Evolutionary conservation across 2,113 vertebrate species (phyloP).

Genomic region (Catharus minimus): DNA sequence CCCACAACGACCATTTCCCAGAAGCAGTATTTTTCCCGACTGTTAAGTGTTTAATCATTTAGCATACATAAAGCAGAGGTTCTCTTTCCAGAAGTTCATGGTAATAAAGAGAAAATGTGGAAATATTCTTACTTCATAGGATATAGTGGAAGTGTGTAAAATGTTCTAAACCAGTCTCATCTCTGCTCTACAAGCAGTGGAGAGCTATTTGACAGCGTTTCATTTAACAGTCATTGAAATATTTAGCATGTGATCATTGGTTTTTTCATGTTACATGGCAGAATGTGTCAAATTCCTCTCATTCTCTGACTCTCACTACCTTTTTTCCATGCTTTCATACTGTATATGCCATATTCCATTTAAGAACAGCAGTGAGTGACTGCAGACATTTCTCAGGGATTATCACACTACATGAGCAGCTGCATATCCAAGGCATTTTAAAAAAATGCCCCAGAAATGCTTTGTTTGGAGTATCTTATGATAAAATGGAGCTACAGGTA

Average conservation of each 20-base stretch:
- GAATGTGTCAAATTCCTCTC: constrained; percentile 1
- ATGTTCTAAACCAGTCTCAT: neutral
- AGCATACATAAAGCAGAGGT: neutral
- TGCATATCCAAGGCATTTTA: neutral
- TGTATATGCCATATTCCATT: neutral
- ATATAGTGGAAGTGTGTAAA: neutral
- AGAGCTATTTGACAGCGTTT: neutral
- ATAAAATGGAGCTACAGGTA: constrained; percentile 27
- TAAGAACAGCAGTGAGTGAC: constrained; percentile 27
- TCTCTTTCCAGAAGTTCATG: neutral
- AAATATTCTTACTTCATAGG: neutral
- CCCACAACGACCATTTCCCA: neutral
- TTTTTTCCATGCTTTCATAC: neutral
- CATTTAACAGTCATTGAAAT: neutral
- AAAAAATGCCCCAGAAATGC: constrained; percentile 32
- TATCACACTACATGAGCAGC: neutral
- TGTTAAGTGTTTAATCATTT: neutral
- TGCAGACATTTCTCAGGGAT: constrained; percentile 51
- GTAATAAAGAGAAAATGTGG: neutral
- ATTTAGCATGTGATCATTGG: neutral
- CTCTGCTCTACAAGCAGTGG: neutral
- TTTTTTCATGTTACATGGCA: neutral
- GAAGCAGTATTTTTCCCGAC: neutral
- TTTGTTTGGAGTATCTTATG: neutral
- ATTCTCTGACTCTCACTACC: neutral